phyloP scores from a whole-genome alignment of 2,113 vertebrate genomes.

The Melospiza georgiana region DNA sequence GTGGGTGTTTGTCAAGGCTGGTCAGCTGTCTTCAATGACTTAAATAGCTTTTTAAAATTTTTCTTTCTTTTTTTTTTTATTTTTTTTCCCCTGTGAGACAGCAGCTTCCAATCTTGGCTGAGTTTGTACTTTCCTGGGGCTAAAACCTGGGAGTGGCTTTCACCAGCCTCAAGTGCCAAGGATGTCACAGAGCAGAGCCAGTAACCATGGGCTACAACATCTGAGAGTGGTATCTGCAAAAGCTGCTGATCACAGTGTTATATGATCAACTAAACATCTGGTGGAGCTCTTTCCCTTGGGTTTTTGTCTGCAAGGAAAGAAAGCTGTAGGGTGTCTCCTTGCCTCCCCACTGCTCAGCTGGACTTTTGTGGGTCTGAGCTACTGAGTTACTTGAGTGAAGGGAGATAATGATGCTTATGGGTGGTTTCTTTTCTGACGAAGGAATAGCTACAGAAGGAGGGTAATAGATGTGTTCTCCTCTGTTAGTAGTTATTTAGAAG shows the following conservation, averaged over 20 bases:
- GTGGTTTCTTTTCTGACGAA: neutral
- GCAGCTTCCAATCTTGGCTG: neutral
- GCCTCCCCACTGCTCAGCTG: rapidly evolving
- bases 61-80: rapidly evolving
- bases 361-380: neutral
- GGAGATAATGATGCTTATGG: neutral
- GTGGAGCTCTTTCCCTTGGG: neutral
- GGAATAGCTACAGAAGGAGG: neutral
- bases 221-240: neutral
- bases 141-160: neutral
- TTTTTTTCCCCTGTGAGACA: neutral
- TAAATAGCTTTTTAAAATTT: neutral
- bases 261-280: neutral
- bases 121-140: neutral
- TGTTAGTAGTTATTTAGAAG: neutral
- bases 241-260: neutral
- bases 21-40: neutral
- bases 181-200: neutral
- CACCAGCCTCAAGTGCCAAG: neutral
- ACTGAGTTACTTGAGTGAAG: neutral
- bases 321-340: neutral
- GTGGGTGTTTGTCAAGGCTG: neutral
- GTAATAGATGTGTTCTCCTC: neutral
- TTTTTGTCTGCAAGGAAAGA: neutral
- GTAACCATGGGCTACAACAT: neutral